A percentile compares a stretch with the other conserved stretches of the same genome.
These are phyloP conservation scores for Aspidoscelis tigris DNA, from an alignment of 2,113 vertebrate genomes.

Conservation along the genomic window DNA sequence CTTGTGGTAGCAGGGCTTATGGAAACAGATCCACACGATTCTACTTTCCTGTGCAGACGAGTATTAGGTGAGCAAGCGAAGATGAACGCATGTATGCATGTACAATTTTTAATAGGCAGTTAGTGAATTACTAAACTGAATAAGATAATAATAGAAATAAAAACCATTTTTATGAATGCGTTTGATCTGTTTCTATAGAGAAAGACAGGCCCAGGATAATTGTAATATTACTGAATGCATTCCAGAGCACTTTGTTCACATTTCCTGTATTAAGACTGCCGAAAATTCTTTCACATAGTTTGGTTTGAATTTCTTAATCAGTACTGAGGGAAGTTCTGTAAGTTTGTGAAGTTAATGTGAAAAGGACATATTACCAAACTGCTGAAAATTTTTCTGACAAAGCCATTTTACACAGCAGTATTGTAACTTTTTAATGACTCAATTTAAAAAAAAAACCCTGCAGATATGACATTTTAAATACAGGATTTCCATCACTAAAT, in stretches of 20 bases:
- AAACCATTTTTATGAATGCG: neutral
- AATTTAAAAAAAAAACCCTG: constrained; percentile 7
- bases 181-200: neutral
- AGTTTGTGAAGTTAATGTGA: constrained; percentile 21
- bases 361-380: neutral
- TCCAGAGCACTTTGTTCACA: neutral
- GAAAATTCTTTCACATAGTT: neutral
- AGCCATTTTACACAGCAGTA: neutral
- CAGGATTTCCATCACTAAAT: constrained; percentile 11
- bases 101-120: neutral
- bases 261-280: neutral
- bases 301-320: neutral
- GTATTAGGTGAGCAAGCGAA: no score
- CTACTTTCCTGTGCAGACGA: no score
- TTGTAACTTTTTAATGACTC: constrained; percentile 26
- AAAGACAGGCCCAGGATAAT: neutral
- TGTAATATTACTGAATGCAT: neutral
- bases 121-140: no score
- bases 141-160: no score
- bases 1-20: no score
- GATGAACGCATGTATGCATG: neutral
- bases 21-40: no score
- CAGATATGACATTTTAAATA: constrained; percentile 9
- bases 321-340: neutral
- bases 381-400: neutral